Percentiles rank a stretch among this genome's conserved stretches.
Evolutionary conservation across 2,113 vertebrate genomes (phyloP).

Genomic region (Nansenia antarctica): DNA sequence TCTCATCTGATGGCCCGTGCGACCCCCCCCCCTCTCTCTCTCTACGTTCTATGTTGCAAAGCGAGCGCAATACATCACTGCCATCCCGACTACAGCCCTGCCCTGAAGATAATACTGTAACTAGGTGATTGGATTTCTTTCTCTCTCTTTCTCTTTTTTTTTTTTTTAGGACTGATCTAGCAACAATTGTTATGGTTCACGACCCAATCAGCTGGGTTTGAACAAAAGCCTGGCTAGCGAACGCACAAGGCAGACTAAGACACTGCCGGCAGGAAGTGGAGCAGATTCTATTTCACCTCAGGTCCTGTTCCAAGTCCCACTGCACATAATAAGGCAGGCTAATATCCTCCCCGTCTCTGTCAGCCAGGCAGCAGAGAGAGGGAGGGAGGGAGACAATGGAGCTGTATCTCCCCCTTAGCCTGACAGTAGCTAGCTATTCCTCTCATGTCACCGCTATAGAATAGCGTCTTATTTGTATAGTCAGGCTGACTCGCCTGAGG

Average conservation of each 20-base stretch:
- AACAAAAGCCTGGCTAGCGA: too few species aligned
- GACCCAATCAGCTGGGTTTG: too few species aligned
- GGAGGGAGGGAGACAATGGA: slow-evolving; percentile 14
- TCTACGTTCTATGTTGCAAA: too few species aligned
- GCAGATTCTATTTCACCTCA: slow-evolving; percentile 43
- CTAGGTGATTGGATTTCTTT: slow-evolving; percentile 6
- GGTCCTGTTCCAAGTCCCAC: slow-evolving; percentile 48
- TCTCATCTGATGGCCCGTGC: too few species aligned
- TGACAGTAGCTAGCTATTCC: slow-evolving; percentile 18
- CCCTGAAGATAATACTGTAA: too few species aligned
- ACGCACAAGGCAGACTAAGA: too few species aligned
- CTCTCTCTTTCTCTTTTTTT: too few species aligned
- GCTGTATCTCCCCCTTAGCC: not conserved
- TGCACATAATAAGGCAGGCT: slow-evolving; percentile 33
- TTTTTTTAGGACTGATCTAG: not conserved
- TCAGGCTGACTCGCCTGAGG: not conserved
- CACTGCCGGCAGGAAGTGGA: slow-evolving; percentile 33
- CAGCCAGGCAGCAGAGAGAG: slow-evolving; percentile 13
- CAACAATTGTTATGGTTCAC: not conserved
- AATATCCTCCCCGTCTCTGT: slow-evolving; percentile 28
- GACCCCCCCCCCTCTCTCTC: too few species aligned
- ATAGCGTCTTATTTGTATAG: not conserved
- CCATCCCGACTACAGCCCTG: too few species aligned
- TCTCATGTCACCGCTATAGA: not conserved
- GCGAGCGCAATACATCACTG: too few species aligned